Conservation (phyloP, 1,140 invertebrate genomes). For the Plectus sambesii region DNA sequence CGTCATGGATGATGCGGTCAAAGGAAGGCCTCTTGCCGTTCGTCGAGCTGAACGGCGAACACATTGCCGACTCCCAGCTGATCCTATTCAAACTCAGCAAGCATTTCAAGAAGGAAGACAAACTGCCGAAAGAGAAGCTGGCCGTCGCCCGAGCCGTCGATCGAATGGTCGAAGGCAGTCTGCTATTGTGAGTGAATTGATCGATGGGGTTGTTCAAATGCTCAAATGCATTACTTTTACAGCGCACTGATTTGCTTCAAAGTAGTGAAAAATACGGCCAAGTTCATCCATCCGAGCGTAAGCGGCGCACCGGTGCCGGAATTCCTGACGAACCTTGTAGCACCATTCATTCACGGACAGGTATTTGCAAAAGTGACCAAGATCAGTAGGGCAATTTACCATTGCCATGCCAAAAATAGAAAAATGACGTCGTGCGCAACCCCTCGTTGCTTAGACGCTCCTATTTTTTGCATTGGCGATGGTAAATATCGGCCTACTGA, state of each 20-base stretch:
- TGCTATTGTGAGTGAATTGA: conserved; percentile 26
- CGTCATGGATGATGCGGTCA: conserved; percentile 27
- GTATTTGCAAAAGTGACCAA: too few species aligned
- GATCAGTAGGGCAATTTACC: too few species aligned
- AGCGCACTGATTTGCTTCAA: too few species aligned
- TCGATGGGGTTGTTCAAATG: too few species aligned
- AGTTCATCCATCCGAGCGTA: too few species aligned
- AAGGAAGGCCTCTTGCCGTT: conserved; percentile 34
- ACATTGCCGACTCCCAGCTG: conserved; percentile 41
- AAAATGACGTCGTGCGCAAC: too few species aligned
- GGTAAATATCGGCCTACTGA: too few species aligned
- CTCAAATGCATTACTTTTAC: too few species aligned
- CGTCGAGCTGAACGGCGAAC: conserved; percentile 41
- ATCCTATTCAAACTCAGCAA: conserved; percentile 37
- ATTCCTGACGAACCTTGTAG: conserved; percentile 24
- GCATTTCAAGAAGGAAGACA: conserved; percentile 47
- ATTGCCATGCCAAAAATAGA: conserved; percentile 14
- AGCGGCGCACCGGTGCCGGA: conserved; percentile 18
- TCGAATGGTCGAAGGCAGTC: conserved; percentile 81
- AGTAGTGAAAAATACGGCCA: too few species aligned
- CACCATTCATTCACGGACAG: too few species aligned
- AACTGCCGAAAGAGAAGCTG: conserved; percentile 65
- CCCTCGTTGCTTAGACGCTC: too few species aligned
- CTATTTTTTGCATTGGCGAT: too few species aligned
- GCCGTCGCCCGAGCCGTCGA: conserved; percentile 77